Conservation (phyloP, 2,797 vertebrate species). For the Pagetopsis macropterus region DNA sequence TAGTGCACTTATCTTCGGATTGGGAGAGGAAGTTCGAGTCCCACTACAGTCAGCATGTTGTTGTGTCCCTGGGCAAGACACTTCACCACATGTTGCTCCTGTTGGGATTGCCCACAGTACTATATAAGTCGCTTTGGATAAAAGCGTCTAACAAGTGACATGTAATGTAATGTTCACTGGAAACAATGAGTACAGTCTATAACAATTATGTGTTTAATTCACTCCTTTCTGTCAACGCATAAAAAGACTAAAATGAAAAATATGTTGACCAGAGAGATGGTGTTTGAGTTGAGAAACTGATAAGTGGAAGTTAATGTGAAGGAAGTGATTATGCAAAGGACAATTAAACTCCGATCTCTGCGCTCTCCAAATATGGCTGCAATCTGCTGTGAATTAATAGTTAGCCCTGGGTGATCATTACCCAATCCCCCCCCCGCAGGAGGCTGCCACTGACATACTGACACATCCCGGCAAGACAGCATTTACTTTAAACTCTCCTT, state of each 20-base stretch:
- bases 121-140: no score
- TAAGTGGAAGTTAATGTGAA: slow-evolving; percentile 62
- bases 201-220: slow-evolving; percentile 29
- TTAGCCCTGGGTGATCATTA: slow-evolving; percentile 80
- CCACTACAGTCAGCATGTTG: no score
- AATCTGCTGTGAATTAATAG: slow-evolving; percentile 78
- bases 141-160: no score
- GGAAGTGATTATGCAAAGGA: slow-evolving; percentile 68
- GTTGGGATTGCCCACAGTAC: no score
- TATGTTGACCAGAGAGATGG: slow-evolving; percentile 35
- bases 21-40: no score
- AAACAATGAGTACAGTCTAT: not conserved
- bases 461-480: slow-evolving; percentile 39
- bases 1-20: no score
- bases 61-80: no score
- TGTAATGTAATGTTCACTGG: no score
- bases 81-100: no score
- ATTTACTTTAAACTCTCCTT: slow-evolving; percentile 32
- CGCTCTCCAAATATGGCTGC: slow-evolving; percentile 66
- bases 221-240: slow-evolving; percentile 11
- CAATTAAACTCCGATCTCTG: slow-evolving; percentile 73
- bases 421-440: slow-evolving; percentile 52
- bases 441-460: slow-evolving; percentile 59
- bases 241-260: slow-evolving; percentile 18
- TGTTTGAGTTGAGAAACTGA: slow-evolving; percentile 40